phyloP scores from a whole-genome alignment of 2,888 invertebrate genomes.

The Tribolium freemani region DNA sequence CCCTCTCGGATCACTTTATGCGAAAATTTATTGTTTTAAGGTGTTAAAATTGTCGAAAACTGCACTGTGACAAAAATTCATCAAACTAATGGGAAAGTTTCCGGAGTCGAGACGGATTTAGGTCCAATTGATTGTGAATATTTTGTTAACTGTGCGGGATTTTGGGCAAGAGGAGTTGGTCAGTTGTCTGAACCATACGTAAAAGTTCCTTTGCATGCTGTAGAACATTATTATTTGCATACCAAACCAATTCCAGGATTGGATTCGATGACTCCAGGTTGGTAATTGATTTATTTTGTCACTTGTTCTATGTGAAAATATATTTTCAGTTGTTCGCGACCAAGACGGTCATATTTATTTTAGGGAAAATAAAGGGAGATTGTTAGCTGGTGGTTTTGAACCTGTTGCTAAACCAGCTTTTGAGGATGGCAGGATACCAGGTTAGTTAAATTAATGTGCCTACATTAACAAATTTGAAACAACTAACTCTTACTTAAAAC shows the following conservation, averaged over 20 bases:
- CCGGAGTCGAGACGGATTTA: slow-evolving; percentile 81
- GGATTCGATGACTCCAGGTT: slow-evolving; percentile 86
- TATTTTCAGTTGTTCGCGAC: slow-evolving; percentile 80
- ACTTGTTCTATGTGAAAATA: neutral
- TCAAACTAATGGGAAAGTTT: slow-evolving; percentile 77
- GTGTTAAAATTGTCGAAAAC: slow-evolving; percentile 84
- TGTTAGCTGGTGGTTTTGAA: slow-evolving; percentile 93
- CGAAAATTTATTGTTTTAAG: slow-evolving; percentile 66
- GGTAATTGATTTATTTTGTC: neutral
- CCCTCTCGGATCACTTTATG: too few relatives aligned
- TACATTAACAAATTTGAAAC: too few relatives aligned
- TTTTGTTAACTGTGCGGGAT: slow-evolving; percentile 96
- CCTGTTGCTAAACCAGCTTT: slow-evolving; percentile 91
- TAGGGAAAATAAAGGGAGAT: slow-evolving; percentile 85
- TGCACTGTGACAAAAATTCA: slow-evolving; percentile 80
- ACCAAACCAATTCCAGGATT: slow-evolving; percentile 85
- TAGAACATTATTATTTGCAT: slow-evolving; percentile 93
- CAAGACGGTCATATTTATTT: slow-evolving; percentile 91
- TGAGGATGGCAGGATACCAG: slow-evolving; percentile 80
- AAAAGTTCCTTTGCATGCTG: slow-evolving; percentile 91
- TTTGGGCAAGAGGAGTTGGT: slow-evolving; percentile 94
- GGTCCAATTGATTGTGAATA: slow-evolving; percentile 88
- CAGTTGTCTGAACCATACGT: slow-evolving; percentile 88
- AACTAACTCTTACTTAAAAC: too few relatives aligned
- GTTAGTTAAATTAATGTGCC: slow-evolving; percentile 55